Evolutionary conservation across 2,888 invertebrate genomes (phyloP), one percentile per base, ranked within the genome.

Genomic region (Endotricha flammealis): DNA sequence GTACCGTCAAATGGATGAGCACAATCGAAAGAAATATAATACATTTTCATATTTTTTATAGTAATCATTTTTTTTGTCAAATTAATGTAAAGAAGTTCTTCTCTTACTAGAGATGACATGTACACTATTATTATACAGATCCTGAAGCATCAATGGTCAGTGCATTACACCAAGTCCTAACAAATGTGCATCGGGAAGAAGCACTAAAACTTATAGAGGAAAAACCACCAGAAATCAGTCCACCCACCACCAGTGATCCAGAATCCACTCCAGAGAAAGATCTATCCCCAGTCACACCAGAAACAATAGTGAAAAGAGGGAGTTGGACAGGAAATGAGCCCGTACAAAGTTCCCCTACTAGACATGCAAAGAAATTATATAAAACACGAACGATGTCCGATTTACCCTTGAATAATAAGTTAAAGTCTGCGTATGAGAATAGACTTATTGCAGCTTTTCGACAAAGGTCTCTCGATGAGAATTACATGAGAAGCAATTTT

Each of bases 351-450:
- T 75, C 78, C 1, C 71, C 79, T 43, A n/a, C n/a, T n/a, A 77
- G 79, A 72, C 74, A 72, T 62, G 65, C 87, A 13, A 71, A 81
- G 57, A 71, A 78, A 56, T 46, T 82, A 3, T 87, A 68, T 42
- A 86, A 87, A 67, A 83, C 75, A 1, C 66, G 85, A 59, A 87
- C 87, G 6, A 42, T 87, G 32, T 87, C 87, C 1, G 79, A 76
- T 0, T 51, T 87, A 20, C 87, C 87, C 16, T 68, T 74, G 1
- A 74, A 65, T 41, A 48, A 62, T 1, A 83, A 81, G 57, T 43
- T 64, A 4, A 80, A 75, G 55, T 57, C 64, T 6, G 56, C 67
- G 1, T 67, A 68, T 20, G 86, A 87, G 40, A 72, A 64, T 38
- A 66, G 81, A 12, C 69, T 83, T 5, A 49, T 87, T 30, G 67